Base-by-base conservation (phyloP, 2,888 invertebrate species). In the Ypsolopha sequella region DNA sequence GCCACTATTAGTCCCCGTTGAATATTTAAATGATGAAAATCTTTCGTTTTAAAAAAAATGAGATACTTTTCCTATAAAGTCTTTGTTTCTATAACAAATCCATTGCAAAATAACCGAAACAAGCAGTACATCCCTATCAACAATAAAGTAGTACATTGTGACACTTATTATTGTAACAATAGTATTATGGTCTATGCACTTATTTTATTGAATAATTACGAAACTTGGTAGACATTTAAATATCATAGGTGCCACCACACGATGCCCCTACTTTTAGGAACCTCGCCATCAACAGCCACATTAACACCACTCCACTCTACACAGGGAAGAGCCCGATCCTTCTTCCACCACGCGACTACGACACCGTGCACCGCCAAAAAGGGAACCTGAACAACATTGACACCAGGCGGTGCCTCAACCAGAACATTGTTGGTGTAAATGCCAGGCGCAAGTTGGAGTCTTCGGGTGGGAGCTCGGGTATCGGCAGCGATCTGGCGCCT, bases 311-410 rank as follows among this genome's bases (percentile, higher is more conserved):
- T 47, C 13, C 54, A 35, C 8, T 9, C 66, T n/a, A n/a, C 49
- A 36, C 81, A 78, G 85, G 85, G 10, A 86, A 88, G 54, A 91
- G 89, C 6, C 97, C 97, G 0, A 91, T 98, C 51, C 88, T 98
- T 24, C 84, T 98, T 55, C 98, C 98, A 0, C 97, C 98, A 0
- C 89, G 96, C 35, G 98, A 98, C 77, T 98, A 98, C 84, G 97
- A 98, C 77, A 97, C 97, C 1, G 93, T 96, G 2, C 94, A 95
- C 70, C 89, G 94, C 51, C 92, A 86, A 65, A 86, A 86, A 53
- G 80, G 88, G 6, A 77, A 87, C 63, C 62, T 86, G 41, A 80
- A 62, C 61, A 85, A 86, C 61, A 87, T 86, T 1, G 86, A 86
- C 56, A 81, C 81, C 0, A 65, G 89, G 11, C 82, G 93, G 38